Evolutionary conservation across 2,113 vertebrate genomes (phyloP), one percentile per base, ranked within the genome.

Genomic region (Setophaga petechia): DNA sequence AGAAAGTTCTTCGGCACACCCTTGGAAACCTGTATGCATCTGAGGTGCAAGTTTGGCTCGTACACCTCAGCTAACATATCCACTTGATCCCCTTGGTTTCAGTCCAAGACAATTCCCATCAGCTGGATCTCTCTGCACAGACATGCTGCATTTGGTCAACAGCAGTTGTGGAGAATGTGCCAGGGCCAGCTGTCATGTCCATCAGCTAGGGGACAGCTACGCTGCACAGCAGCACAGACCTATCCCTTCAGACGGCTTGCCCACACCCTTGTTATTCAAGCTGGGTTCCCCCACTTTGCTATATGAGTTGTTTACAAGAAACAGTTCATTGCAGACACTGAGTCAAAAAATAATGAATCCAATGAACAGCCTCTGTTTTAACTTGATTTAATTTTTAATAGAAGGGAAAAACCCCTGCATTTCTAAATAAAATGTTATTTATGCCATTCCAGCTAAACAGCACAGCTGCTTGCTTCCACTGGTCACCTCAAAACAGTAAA

Each of bases 101-200:
- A 74, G 59, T 55, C 76, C 86, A 89, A 88, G 59, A 23, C 67
- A 51, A 8, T 39, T 88, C 59, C 86, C 61, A 66, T 77, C 80
- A 88, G 49, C 31, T 19, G 6, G 31, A 52, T 72, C 52, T 69
- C 63, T 68, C 75, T 83, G 85, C 78, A 80, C 41, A 80, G 63
- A 63, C 79, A 84, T 2, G 68, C 61, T 68, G 41, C 67, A 68
- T 81, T 96, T 37, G 39, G 35, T 63, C 89, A 94, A 39, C 33
- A 90, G 21, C 37, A 77, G 76, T 12, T 93, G 5, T 52, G 68
- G 27, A 59, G 43, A 78, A 81, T 25, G 65, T 59, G 63, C 57
- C 73, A 75, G 66, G 55, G 74, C 57, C 94, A 93, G 83, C 63
- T 94, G 95, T 81, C 94, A 66, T 12, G 46, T 83, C 79, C 83